phyloP scores from a whole-genome alignment of 2,113 vertebrate genomes.

The Festucalex cinctus region DNA sequence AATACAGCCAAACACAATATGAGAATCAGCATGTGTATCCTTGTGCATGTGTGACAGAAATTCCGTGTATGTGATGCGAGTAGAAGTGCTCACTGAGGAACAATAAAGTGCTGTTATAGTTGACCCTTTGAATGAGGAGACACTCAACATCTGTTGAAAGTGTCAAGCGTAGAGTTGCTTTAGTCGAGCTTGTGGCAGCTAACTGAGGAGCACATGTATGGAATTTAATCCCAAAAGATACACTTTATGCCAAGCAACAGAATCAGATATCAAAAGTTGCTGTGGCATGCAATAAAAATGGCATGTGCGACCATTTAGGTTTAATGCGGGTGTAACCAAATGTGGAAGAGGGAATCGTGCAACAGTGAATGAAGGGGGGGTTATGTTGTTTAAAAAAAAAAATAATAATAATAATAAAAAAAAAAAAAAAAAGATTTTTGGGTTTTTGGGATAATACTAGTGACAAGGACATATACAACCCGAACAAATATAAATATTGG shows the following conservation, averaged over 20 bases:
- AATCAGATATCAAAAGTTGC: too few species aligned
- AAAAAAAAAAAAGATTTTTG: background rate
- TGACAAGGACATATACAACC: background rate
- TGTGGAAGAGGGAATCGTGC: too few species aligned
- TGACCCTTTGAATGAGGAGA: background rate
- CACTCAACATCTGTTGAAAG: background rate
- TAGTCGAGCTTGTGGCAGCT: background rate
- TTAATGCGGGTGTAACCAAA: too few species aligned
- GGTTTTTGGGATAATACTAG: background rate
- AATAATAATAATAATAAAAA: too few species aligned
- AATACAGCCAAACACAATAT: slow-evolving; percentile 33
- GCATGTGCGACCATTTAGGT: too few species aligned
- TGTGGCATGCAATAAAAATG: too few species aligned
- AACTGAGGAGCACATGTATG: too few species aligned
- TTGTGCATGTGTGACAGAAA: slow-evolving; percentile 10
- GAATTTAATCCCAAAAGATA: too few species aligned
- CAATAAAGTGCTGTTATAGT: background rate
- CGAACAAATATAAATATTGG: background rate
- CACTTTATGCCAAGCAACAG: too few species aligned
- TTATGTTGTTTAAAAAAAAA: background rate
- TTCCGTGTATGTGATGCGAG: background rate
- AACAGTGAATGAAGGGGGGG: background rate
- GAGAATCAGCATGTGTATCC: slow-evolving; percentile 13
- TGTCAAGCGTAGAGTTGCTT: background rate
- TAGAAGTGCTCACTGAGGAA: background rate